A percentile compares a stretch with the other conserved stretches of the same genome.
phyloP scores from a whole-genome alignment of 2,113 vertebrate species.

The Chaetodon trifascialis region DNA sequence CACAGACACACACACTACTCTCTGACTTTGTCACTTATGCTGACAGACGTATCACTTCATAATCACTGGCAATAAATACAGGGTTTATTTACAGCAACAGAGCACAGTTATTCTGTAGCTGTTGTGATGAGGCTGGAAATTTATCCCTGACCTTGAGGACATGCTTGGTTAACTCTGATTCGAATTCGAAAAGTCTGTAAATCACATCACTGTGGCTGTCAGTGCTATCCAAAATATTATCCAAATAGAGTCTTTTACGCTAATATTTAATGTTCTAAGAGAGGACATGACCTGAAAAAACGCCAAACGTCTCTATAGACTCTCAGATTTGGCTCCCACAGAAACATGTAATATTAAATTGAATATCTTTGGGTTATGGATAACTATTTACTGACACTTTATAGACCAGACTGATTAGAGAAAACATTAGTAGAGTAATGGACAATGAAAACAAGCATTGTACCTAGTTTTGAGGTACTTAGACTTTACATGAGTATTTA shows the following conservation, averaged over 20 bases:
- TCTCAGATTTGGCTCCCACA: too few relatives aligned
- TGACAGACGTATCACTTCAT: conserved; percentile 59
- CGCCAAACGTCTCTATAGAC: too few relatives aligned
- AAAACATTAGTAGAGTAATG: too few relatives aligned
- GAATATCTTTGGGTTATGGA: background rate
- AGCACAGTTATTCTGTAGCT: background rate
- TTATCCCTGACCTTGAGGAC: conserved; percentile 50
- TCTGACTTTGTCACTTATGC: conserved; percentile 60
- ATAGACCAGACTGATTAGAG: too few relatives aligned
- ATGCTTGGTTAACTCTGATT: conserved; percentile 44
- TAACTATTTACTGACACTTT: too few relatives aligned
- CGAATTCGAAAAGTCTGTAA: background rate
- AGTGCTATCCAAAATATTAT: background rate
- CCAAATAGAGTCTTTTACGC: background rate
- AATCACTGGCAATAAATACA: conserved; percentile 57
- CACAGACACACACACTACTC: conserved; percentile 31
- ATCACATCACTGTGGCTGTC: conserved; percentile 21
- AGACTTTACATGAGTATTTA: too few relatives aligned
- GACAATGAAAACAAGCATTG: too few relatives aligned
- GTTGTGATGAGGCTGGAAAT: background rate
- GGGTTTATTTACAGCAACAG: conserved; percentile 58
- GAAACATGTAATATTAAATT: background rate
- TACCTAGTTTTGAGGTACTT: too few relatives aligned
- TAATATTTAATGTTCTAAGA: background rate
- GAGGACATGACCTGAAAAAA: background rate